Percentiles rank a stretch among this genome's conserved stretches.
Conservation (phyloP, 2,888 invertebrate genomes). For the Hartigia nigra region DNA sequence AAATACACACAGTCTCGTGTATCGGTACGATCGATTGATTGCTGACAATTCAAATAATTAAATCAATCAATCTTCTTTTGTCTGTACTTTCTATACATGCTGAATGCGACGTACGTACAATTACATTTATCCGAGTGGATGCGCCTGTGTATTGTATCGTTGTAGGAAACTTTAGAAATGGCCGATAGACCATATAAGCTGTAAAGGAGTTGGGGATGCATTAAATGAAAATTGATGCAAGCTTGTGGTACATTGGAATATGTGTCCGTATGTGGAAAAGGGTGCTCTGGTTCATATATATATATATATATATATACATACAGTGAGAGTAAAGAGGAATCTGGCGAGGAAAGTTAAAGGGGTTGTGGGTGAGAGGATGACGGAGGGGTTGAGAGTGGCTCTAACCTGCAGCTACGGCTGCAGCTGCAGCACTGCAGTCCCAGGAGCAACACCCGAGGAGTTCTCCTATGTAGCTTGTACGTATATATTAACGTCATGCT, state of each 20-base stretch:
- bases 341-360: not conserved
- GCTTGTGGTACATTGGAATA: not conserved
- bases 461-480: not conserved
- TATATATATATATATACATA: not conserved
- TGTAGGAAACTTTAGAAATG: not conserved
- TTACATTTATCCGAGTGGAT: not conserved
- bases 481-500: not conserved
- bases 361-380: not conserved
- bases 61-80: not conserved
- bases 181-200: not conserved
- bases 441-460: not conserved
- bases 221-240: constrained; percentile 3
- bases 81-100: not conserved
- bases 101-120: not conserved
- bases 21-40: not conserved
- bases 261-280: not conserved
- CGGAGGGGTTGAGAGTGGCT: not conserved
- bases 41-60: not conserved
- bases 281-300: not conserved
- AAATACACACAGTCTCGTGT: not conserved
- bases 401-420: not conserved
- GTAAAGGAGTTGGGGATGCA: not conserved
- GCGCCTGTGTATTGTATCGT: not conserved
- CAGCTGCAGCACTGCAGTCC: not conserved
- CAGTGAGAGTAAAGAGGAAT: not conserved